Conservation (phyloP, 2,888 invertebrate genomes). For the Pristionchus maxplancki region DNA sequence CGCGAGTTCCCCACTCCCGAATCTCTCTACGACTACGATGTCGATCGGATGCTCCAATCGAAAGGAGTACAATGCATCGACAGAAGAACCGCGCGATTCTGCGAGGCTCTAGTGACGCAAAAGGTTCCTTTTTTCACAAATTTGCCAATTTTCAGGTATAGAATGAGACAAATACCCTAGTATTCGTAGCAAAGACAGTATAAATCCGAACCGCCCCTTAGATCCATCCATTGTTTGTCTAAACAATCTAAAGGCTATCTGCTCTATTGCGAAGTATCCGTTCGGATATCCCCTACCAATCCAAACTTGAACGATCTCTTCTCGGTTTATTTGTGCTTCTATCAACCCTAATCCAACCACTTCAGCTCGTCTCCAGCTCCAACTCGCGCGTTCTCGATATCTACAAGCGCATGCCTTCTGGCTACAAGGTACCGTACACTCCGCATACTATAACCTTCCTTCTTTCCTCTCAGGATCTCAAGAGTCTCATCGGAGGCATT, state of each 20-base stretch:
- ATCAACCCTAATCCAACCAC: not conserved
- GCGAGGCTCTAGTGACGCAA: conserved; percentile 31
- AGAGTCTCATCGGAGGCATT: conserved; percentile 29
- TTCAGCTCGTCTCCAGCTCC: conserved; percentile 4
- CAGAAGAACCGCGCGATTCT: conserved; percentile 44
- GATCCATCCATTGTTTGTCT: conserved; percentile 1
- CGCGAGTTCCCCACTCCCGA: conserved; percentile 34
- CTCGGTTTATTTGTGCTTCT: conserved; percentile 29
- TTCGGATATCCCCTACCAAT: conserved; percentile 17
- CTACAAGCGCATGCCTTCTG: conserved; percentile 34
- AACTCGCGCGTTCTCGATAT: conserved; percentile 6
- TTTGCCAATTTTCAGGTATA: too few species aligned
- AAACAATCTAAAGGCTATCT: conserved; percentile 3
- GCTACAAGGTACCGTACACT: conserved; percentile 25
- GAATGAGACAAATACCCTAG: too few species aligned
- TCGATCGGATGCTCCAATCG: conserved; percentile 63
- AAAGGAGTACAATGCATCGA: conserved; percentile 56
- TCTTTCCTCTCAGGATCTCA: conserved; percentile 40
- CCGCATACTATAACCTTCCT: not conserved
- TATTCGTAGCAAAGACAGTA: not conserved
- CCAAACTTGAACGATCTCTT: not conserved
- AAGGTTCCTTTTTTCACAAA: conserved; percentile 37
- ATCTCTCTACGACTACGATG: conserved; percentile 69
- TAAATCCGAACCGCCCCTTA: not conserved
- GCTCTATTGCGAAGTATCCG: conserved; percentile 23